Base-by-base conservation (phyloP, 2,113 vertebrate genomes). In the Piliocolobus tephrosceles region DNA sequence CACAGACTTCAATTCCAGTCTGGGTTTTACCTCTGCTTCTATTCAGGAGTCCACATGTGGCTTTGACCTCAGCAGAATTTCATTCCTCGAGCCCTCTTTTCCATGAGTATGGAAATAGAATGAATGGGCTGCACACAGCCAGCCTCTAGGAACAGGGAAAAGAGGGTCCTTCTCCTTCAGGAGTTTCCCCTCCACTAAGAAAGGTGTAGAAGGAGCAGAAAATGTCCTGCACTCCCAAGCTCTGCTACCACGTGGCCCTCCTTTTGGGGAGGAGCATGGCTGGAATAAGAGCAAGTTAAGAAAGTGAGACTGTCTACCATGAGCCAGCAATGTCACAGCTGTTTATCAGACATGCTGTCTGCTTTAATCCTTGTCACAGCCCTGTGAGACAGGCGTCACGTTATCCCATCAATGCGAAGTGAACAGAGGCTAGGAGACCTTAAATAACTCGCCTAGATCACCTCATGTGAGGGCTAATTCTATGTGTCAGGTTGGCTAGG, bases 361-460 rank as follows among this genome's bases (percentile, higher is more conserved):
- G 66, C 50, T 78, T 64, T 43, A 16, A 27, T 64, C 40, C 23
- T 87, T 25, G 18, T 13, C 43, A 43, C 38, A 52, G 4, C 1
- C n/a, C 9, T 14, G 0, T 0, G 0, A 57, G 3, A 17, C 22
- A 6, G 6, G 43, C 3, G 3, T 27, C 66, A 18, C 1, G 0
- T n/a, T 20, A 5, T 32, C 14, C 64, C 25, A n/a, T 38, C 40
- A 14, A 32, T 27, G 22, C 13, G n/a, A 83, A 91, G 47, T 35
- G 35, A 66, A 45, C 0, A 18, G 58, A 52, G 3, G 30, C 3
- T 38, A 13, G 47, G 9, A 35, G 43, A 35, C 17, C 8, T 88
- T 66, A 66, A 86, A 58, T 72, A 35, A 87, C 20, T 92, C 40
- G 3, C 45, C 64, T 40, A 32, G n/a, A 76, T 22, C 27, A 6